Evolutionary conservation across 1,140 invertebrate genomes (phyloP), one percentile per base, ranked within the genome.

Genomic region (Chionoecetes opilio): DNA sequence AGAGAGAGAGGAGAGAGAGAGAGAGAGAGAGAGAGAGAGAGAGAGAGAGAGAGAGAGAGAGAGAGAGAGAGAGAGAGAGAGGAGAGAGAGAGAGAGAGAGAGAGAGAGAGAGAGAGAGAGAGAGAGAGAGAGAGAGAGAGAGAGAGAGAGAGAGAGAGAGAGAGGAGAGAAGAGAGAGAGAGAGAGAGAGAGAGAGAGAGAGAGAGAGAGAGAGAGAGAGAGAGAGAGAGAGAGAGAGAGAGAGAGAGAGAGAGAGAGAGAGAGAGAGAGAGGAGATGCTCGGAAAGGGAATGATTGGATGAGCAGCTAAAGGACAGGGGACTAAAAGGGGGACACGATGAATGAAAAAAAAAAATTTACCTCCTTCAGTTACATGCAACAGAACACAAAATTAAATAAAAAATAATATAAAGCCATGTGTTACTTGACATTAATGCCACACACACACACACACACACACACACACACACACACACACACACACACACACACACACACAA

Each of bases 401-500:
- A 75, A 75, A n/a, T n/a, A n/a, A n/a, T n/a, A 75, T 5, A n/a
- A 75, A n/a, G n/a, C 63, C 63, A 75, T 75, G 63, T 75, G 63
- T 75, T 75, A n/a, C 63, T 75, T 17, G n/a, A 26, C 21, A 75
- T 75, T 53, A 53, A 53, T 53, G 46, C 46, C 46, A 53, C 63
- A 75, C 21, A 21, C 21, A 11, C 63, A 75, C 63, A 75, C 63
- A 75, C 63, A 75, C 63, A 75, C 63, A 75, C 63, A 75, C 63
- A 75, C 63, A 75, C 63, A 75, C 63, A 75, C 63, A 75, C 63
- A 75, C 63, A 75, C 63, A 75, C 63, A 75, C 63, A 75, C 63
- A 75, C 63, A 75, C 63, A 75, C 63, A 75, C 63, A 75, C 63
- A 75, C 63, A 75, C 63, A 75, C 63, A 75, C 63, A 75, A 41